Evolutionary conservation across 2,797 vertebrate species (phyloP).

Genomic region (Dendrocincla tyrannina): DNA sequence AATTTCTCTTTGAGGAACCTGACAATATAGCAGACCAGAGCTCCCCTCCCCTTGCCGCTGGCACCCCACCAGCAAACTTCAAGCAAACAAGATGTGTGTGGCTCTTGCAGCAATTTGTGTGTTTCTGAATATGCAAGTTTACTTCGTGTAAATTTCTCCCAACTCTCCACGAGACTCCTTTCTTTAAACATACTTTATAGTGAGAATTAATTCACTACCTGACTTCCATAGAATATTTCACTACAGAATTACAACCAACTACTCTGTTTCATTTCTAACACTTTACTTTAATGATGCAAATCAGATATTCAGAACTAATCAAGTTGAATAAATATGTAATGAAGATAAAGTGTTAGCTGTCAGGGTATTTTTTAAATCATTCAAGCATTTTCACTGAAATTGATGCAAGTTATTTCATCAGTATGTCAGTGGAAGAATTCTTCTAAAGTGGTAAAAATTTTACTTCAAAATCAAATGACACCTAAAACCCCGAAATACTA

Average conservation of each 20-base stretch:
- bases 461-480: not conserved
- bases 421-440: not conserved
- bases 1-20: not conserved
- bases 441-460: not conserved
- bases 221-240: not conserved
- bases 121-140: not conserved
- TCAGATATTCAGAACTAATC: not conserved
- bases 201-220: not conserved
- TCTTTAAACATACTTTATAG: not conserved
- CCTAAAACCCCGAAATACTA: not conserved
- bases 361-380: not conserved
- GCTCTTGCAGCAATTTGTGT: not conserved
- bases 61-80: not conserved
- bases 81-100: not conserved
- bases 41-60: rapidly evolving
- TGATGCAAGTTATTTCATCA: not conserved
- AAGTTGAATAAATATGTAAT: not conserved
- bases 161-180: not conserved
- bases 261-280: not conserved
- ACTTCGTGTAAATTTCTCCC: not conserved
- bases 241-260: not conserved
- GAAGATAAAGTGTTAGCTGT: not conserved
- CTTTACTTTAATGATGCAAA: not conserved
- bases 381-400: not conserved
- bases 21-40: not conserved